Evolutionary conservation across 2,797 vertebrate species (phyloP).

Genomic region (Chaetodon trifasciatus): DNA sequence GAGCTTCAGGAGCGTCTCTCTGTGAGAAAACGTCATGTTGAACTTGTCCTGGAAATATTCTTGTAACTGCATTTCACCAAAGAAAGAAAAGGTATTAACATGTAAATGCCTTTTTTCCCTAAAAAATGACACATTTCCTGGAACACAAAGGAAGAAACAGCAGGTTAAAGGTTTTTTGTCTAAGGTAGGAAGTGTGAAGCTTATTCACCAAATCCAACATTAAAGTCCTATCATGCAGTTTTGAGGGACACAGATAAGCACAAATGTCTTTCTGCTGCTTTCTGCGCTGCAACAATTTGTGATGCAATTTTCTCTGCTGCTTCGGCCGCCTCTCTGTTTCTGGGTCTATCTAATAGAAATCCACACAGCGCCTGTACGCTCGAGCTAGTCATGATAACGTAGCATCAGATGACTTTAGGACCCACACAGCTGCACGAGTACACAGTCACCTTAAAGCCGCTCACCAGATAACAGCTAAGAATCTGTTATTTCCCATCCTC

Average conservation of each 20-base stretch:
- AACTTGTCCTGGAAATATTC: conserved; percentile 34
- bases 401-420: conserved; percentile 1
- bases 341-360: conserved; percentile 27
- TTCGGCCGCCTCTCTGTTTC: not conserved
- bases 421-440: not conserved
- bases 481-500: not conserved
- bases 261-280: conserved; percentile 13
- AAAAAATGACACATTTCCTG: conserved; percentile 13
- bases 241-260: conserved; percentile 31
- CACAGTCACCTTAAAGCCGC: not conserved
- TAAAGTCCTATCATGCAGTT: conserved; percentile 19
- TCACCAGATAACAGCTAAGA: conserved; percentile 15
- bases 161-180: not conserved
- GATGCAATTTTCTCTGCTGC: conserved; percentile 42
- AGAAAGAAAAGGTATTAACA: conserved; percentile 11
- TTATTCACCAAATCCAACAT: not conserved
- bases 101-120: not conserved
- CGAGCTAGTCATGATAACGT: conserved; percentile 4
- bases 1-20: conserved; percentile 10
- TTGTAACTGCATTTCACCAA: not conserved
- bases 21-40: conserved; percentile 13
- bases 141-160: not conserved
- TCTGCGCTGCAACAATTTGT: conserved; percentile 10
- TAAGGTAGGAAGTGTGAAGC: not conserved
- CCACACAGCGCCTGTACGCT: not conserved